Evolutionary conservation across 2,797 vertebrate species (phyloP).

Genomic region (Melanotaenia trifasciata): DNA sequence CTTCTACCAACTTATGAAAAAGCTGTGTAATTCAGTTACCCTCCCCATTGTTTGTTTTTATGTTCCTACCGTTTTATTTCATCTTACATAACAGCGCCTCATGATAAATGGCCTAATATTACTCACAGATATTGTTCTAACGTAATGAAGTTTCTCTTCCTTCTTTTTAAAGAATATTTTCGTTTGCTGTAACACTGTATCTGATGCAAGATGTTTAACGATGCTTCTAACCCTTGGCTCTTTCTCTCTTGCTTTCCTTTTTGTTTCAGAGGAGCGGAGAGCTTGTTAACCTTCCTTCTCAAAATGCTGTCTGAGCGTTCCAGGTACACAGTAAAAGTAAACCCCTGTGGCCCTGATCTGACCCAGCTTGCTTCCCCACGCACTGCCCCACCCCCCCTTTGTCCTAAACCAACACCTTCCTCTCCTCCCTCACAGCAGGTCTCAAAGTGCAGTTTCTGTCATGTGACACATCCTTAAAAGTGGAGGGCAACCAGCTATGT

Average conservation of each 20-base stretch:
- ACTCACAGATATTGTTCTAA: constrained; percentile 75
- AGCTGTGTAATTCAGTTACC: constrained; percentile 74
- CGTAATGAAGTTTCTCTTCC: constrained; percentile 71
- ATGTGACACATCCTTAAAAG: constrained; percentile 46
- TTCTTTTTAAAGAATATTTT: constrained; percentile 54
- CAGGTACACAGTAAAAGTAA: constrained; percentile 78
- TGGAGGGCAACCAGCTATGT: constrained; percentile 56
- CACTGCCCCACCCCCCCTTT: constrained; percentile 6
- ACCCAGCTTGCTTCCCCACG: constrained; percentile 50
- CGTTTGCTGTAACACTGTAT: constrained; percentile 58
- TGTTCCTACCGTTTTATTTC: constrained; percentile 73
- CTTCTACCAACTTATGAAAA: constrained; percentile 78
- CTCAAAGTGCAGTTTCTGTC: constrained; percentile 40
- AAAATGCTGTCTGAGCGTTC: constrained; percentile 81
- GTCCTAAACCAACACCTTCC: constrained; percentile 33
- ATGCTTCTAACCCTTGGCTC: constrained; percentile 60
- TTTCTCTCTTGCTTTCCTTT: constrained; percentile 63
- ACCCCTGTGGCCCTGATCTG: constrained; percentile 57
- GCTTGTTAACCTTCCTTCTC: constrained; percentile 84
- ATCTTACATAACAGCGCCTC: constrained; percentile 66
- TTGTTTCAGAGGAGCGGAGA: constrained; percentile 82
- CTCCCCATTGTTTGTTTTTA: constrained; percentile 75
- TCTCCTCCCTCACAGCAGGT: constrained; percentile 33
- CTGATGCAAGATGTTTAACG: constrained; percentile 50
- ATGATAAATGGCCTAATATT: constrained; percentile 79